Base-by-base conservation (phyloP, 1,140 invertebrate species). In the Thaumatotibia leucotreta region DNA sequence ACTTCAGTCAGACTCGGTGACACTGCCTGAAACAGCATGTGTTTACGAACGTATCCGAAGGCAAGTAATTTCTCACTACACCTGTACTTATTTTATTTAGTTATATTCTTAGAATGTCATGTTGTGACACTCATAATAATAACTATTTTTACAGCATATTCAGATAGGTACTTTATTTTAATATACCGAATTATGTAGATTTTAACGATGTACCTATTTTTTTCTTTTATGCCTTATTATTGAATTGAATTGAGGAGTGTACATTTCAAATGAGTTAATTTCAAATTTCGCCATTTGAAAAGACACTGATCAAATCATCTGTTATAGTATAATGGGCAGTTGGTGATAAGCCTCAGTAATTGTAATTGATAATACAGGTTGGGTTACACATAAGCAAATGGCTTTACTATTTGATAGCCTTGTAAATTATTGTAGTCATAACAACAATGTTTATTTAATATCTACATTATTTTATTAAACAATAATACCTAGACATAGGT, bases 321-420 rank as follows among this genome's bases (percentile, higher is more conserved):
- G 35, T 20, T 45, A n/a, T 6, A 45, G 20, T 39, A 27, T 29
- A 54, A 58, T 58, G 52, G 52, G 52, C 52, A 27, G 52, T 27
- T 58, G 24, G 11, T 58, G 52, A 58, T 58, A 58, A 58, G 20
- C 39, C 39, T 45, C n/a, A 6, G 11, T 27, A 3, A 39, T 11
- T 39, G 33, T 58, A 58, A 58, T 58, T 29, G 52, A 58, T 58
- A 29, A 31, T 58, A 4, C 52, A 58, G 52, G n/a, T 29, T 31
- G 10, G 24, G 24, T 58, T 58, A 29, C 27, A n/a, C 52, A 58
- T 58, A 29, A 29, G 17, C 24, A 58, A 24, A 58, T 58, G 52
- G 24, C 52, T 27, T 29, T n/a, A 8, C 3, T 24, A 64, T 29
- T 49, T 14, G 39, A 69, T 35, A 35, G 58, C 31, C 31, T 52